Conservation (phyloP, 2,888 invertebrate species). For the Catocala nupta region DNA sequence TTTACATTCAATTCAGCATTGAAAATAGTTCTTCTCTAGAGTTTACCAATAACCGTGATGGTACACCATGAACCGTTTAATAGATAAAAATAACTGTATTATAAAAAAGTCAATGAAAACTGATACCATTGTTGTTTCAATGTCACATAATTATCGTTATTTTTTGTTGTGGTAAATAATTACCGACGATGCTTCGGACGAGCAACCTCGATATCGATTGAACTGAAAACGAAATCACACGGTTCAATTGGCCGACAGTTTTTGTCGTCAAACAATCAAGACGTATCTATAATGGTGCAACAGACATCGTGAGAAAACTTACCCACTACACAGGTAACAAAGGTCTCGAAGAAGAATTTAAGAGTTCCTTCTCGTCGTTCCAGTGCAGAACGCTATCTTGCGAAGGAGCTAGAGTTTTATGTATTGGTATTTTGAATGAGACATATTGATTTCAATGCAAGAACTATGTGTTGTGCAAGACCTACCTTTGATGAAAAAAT, state of each 20-base stretch:
- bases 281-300: not conserved
- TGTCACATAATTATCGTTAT: conserved; percentile 58
- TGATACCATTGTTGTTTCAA: conserved; percentile 64
- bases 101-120: conserved; percentile 54
- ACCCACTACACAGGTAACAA: too few relatives aligned
- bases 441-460: too few relatives aligned
- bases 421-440: too few relatives aligned
- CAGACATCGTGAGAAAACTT: too few relatives aligned
- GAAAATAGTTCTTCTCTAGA: not conserved
- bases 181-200: conserved; percentile 39
- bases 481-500: too few relatives aligned
- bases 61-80: conserved; percentile 14
- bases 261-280: not conserved
- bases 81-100: not conserved
- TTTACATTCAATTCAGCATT: too few relatives aligned
- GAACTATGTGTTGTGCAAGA: too few relatives aligned
- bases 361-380: too few relatives aligned
- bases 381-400: too few relatives aligned
- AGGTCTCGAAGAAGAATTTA: too few relatives aligned
- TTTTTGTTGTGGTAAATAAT: conserved; percentile 55
- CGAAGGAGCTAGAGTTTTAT: too few relatives aligned
- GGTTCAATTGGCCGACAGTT: conserved; percentile 13
- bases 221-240: conserved; percentile 23
- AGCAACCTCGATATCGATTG: conserved; percentile 41
- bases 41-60: conserved; percentile 17